Evolutionary conservation across 2,113 vertebrate genomes (phyloP), one percentile per base, ranked within the genome.

Genomic region (Falco punctatus): DNA sequence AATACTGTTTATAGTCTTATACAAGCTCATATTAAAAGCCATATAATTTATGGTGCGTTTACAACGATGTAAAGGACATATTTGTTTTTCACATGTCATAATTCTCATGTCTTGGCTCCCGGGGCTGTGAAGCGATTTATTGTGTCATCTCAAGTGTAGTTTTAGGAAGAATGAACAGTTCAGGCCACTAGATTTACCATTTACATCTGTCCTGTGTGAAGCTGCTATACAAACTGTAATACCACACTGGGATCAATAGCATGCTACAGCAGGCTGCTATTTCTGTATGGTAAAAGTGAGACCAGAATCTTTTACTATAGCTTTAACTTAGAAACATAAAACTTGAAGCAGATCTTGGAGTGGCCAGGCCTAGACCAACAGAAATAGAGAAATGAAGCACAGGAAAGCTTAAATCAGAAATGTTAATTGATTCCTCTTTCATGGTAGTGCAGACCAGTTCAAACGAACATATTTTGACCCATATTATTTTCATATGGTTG

Each of bases 131-230:
- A 92, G 92, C 75, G 86, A 96, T 97, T 97, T 98, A 97, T 94
- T 95, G 88, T 97, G 82, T 94, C 94, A 96, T 97, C 92, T 95
- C 91, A 96, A 96, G 88, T 92, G 61, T 80, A 90, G 73, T 95
- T 97, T 97, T 42, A 52, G 48, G 81, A 73, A 88, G 82, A 95
- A 97, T 92, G 82, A 93, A 71, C 65, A 83, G 30, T 78, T 91
- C 73, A 65, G 65, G 35, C n/a, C 32, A 65, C 61, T 88, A 92
- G 83, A 93, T 94, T 92, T 91, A 71, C 75, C 62, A 86, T 94
- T 93, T 82, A 80, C 67, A 78, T 64, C 35, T 94, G 57, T 84
- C 33, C 65, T 86, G 20, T 44, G 19, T 59, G 44, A 11, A 82
- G 48, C 10, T 88, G 57, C 35, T 70, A 44, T 52, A 52, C 33